Conservation (phyloP, 1,140 invertebrate genomes). For the Apis dorsata region DNA sequence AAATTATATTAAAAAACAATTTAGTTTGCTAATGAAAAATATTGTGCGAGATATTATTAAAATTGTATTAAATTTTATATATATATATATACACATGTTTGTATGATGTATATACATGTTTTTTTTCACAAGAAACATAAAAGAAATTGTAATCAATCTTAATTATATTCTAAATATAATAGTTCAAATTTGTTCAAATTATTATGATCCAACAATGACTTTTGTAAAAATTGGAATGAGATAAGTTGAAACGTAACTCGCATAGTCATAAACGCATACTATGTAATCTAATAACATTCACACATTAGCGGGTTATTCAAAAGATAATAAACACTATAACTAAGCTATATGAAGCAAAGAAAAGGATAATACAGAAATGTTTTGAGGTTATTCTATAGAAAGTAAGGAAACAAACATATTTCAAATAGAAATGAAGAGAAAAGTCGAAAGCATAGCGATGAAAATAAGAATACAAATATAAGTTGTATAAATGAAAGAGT, state of each 20-base stretch:
- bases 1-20: background rate
- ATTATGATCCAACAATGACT: background rate
- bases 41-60: background rate
- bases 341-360: background rate
- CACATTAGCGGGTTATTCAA: background rate
- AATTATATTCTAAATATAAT: no score
- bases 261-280: no score
- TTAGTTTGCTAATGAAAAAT: background rate
- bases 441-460: background rate
- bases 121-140: no score
- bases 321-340: background rate
- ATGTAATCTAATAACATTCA: background rate
- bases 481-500: background rate
- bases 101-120: no score
- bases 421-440: background rate
- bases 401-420: background rate
- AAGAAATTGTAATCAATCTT: no score
- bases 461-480: background rate
- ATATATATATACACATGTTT: no score
- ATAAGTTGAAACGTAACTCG: background rate
- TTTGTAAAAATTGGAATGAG: background rate
- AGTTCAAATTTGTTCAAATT: no score
- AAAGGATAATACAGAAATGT: conserved; percentile 15
- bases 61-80: no score
- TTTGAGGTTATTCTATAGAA: conserved; percentile 13